phyloP scores from a whole-genome alignment of 30 jellyfish, hydroid and myxozoan genomes.

The Haliclystus octoradiatus region DNA sequence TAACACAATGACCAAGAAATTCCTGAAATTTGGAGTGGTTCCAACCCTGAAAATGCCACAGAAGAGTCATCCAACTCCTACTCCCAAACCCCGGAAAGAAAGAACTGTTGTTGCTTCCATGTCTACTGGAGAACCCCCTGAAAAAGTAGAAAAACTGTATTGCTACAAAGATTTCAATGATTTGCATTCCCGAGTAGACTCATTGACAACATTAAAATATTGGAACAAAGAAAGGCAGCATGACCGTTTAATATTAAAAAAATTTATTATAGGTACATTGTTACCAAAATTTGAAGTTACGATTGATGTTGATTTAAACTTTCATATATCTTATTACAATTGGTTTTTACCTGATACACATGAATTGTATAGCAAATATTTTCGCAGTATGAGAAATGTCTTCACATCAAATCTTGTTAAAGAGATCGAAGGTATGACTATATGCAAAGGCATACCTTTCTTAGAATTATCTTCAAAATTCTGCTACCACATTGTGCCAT shows the following conservation, averaged over 20 bases:
- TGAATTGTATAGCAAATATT: background rate
- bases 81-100: no score
- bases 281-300: no score
- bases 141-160: no score
- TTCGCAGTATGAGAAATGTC: background rate
- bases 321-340: background rate
- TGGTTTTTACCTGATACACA: conserved; percentile 3
- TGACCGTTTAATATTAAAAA: no score
- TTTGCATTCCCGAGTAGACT: no score
- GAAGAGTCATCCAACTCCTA: conserved; percentile 3
- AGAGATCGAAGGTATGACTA: no score
- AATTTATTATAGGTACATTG: no score
- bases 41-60: conserved; percentile 9
- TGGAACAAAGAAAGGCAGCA: no score
- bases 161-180: no score
- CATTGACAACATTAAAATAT: no score
- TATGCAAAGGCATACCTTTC: no score
- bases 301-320: conserved; percentile 1
- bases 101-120: background rate
- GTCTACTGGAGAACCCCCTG: background rate
- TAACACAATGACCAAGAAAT: conserved; percentile 1
- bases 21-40: background rate
- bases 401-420: no score
- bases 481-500: conserved; percentile 5
- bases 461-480: background rate